A percentile compares a stretch with the other conserved stretches of the same genome.
phyloP scores from a whole-genome alignment of 2,888 invertebrate species.

The Hydriomena furcata region DNA sequence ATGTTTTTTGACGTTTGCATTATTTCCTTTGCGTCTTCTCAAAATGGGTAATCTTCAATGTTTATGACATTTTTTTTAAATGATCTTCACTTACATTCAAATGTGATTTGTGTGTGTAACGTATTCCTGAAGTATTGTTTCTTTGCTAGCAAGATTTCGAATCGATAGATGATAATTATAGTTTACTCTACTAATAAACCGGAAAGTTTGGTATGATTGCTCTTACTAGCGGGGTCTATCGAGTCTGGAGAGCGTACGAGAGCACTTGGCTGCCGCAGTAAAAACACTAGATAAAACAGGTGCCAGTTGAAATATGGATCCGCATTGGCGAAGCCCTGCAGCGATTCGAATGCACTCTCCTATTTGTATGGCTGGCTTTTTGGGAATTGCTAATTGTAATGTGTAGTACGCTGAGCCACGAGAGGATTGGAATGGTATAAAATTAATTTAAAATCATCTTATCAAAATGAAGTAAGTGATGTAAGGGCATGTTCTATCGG shows the following conservation, averaged over 20 bases:
- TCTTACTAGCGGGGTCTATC: conserved; percentile 21
- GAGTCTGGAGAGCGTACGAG: conserved; percentile 25
- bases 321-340: conserved; percentile 69
- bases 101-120: too few relatives aligned
- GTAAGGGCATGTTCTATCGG: too few relatives aligned
- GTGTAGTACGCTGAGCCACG: neutral
- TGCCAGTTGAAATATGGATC: conserved; percentile 69
- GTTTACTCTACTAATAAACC: conserved; percentile 6
- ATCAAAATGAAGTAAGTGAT: too few relatives aligned
- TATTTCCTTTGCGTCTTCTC: neutral
- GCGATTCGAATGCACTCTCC: conserved; percentile 31
- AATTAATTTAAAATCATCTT: too few relatives aligned
- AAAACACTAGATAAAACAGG: conserved; percentile 75
- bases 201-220: conserved; percentile 35
- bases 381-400: conserved; percentile 3
- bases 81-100: too few relatives aligned
- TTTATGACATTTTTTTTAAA: too few relatives aligned
- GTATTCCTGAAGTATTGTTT: too few relatives aligned
- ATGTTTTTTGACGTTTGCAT: conserved; percentile 6
- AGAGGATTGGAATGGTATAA: neutral
- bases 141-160: too few relatives aligned
- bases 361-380: conserved; percentile 13
- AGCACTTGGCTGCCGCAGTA: conserved; percentile 59
- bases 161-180: too few relatives aligned
- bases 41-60: neutral